Evolutionary conservation across 1,140 invertebrate genomes (phyloP).

Genomic region (Ceratitis capitata): DNA sequence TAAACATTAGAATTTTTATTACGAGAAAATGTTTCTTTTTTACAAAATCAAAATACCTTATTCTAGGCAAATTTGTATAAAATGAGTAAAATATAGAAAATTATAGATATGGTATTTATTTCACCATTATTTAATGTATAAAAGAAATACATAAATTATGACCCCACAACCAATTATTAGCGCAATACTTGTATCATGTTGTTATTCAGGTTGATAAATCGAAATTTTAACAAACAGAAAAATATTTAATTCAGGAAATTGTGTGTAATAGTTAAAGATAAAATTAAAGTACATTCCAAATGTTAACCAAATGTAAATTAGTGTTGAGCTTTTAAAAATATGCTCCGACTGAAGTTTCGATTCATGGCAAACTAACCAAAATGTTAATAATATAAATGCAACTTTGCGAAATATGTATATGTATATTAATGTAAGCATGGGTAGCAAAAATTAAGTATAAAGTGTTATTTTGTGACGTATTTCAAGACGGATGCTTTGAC

Average conservation of each 20-base stretch:
- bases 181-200: not conserved
- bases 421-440: not conserved
- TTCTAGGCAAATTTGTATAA: not conserved
- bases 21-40: not conserved
- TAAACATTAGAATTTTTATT: not conserved
- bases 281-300: not conserved
- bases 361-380: not conserved
- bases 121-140: not conserved
- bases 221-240: not conserved
- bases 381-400: not conserved
- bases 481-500: slow-evolving; percentile 3
- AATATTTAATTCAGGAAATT: not conserved
- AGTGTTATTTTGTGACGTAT: not conserved
- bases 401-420: not conserved
- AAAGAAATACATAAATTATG: not conserved
- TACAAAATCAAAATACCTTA: not conserved
- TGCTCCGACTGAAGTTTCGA: not conserved
- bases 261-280: not conserved
- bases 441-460: not conserved
- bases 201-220: not conserved
- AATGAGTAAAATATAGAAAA: not conserved
- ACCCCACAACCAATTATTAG: not conserved
- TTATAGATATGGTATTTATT: not conserved
- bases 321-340: not conserved
- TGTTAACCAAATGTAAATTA: not conserved